A percentile compares a stretch with the other conserved stretches of the same genome.
Evolutionary conservation across 2,113 vertebrate species (phyloP).

Genomic region (Pao palembangensis): DNA sequence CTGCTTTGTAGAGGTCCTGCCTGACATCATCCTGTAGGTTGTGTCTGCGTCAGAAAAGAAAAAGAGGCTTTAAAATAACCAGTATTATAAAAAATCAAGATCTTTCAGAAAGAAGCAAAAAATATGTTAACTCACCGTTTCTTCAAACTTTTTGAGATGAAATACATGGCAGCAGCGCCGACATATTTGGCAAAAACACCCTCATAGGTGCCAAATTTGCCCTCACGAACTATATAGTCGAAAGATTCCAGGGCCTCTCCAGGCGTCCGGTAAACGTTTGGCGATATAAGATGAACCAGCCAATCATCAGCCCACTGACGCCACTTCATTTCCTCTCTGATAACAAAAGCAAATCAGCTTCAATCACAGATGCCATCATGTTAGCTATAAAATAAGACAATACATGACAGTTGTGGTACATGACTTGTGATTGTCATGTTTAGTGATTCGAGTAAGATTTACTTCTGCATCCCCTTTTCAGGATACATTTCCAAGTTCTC

Average conservation of each 20-base stretch:
- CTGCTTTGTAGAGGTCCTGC: conserved; percentile 89
- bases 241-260: conserved; percentile 89
- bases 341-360: neutral
- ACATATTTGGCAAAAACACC: conserved; percentile 91
- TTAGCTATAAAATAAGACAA: neutral
- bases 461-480: conserved; percentile 84
- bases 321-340: conserved; percentile 97
- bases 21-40: conserved; percentile 87
- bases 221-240: conserved; percentile 94
- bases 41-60: conserved; percentile 72
- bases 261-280: conserved; percentile 91
- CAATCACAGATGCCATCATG: neutral
- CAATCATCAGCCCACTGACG: conserved; percentile 92
- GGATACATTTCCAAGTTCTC: conserved; percentile 76
- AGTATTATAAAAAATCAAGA: too few species aligned
- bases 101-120: neutral
- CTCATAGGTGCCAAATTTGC: conserved; percentile 87
- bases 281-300: conserved; percentile 96
- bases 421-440: neutral
- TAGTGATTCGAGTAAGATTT: conserved; percentile 38
- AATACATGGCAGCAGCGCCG: conserved; percentile 90
- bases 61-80: neutral
- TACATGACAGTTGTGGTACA: neutral
- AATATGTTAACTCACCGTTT: conserved; percentile 74
- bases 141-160: conserved; percentile 89